These are phyloP conservation scores for Pavo muticus DNA, from an alignment of 2,113 vertebrate genomes.

Conservation along the genomic window DNA sequence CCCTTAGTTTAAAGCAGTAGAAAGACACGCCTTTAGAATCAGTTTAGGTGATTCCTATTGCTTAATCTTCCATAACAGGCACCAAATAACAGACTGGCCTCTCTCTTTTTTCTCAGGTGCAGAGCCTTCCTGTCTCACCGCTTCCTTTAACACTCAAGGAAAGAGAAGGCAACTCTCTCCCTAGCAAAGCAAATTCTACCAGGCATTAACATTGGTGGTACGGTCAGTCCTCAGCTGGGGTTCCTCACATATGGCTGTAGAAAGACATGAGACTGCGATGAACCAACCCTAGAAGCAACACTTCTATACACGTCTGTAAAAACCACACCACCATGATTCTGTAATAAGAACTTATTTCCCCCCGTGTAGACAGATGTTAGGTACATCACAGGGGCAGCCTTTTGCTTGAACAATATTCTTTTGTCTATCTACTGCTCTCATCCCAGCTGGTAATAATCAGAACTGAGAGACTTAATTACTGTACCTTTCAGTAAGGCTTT, in stretches of 20 bases:
- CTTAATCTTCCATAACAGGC: not conserved
- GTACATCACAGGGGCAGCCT: not conserved
- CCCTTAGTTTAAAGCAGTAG: not conserved
- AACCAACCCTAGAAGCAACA: not conserved
- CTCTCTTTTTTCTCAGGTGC: not conserved
- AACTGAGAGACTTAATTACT: constrained; percentile 78
- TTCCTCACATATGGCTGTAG: not conserved
- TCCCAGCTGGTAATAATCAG: constrained; percentile 57
- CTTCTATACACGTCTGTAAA: not conserved
- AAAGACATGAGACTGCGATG: not conserved
- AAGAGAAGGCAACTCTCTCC: not conserved
- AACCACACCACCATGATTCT: not conserved
- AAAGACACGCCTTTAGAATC: not conserved
- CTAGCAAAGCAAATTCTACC: not conserved
- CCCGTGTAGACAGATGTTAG: not conserved
- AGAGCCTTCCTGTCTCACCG: not conserved
- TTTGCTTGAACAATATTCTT: not conserved
- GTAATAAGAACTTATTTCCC: fast-evolving
- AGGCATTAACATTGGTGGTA: fast-evolving
- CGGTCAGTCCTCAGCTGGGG: not conserved
- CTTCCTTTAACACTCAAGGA: not conserved
- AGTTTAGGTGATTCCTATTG: not conserved
- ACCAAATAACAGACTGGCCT: not conserved
- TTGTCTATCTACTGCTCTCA: constrained; percentile 14
- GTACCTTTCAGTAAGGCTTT: constrained; percentile 67